Conservation (phyloP, 2,797 vertebrate genomes). For the Schizopygopsis malacanthus region DNA sequence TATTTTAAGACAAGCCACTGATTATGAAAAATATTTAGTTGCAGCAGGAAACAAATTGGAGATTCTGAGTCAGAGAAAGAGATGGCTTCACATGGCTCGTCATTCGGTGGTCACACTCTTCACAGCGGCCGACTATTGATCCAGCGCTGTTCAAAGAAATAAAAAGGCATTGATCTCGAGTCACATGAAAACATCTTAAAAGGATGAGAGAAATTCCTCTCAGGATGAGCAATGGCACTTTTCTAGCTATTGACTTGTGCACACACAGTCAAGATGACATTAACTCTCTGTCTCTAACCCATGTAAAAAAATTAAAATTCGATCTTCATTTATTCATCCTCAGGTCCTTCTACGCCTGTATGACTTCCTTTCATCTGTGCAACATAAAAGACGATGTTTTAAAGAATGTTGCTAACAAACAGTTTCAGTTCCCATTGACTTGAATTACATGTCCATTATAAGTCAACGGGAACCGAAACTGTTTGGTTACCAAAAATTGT, state of each 20-base stretch:
- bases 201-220: conserved; percentile 54
- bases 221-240: conserved; percentile 55
- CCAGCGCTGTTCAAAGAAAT: conserved; percentile 56
- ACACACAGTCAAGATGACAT: conserved; percentile 21
- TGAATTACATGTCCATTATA: not conserved
- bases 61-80: not conserved
- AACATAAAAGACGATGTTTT: not conserved
- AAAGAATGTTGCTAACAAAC: not conserved
- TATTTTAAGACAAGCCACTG: not conserved
- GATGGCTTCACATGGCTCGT: conserved; percentile 39
- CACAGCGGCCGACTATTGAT: conserved; percentile 54
- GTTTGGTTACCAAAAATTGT: not conserved
- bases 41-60: not conserved
- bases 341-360: not conserved
- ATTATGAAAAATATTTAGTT: not conserved
- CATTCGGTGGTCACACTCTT: conserved; percentile 50
- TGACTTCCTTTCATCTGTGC: not conserved
- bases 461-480: not conserved
- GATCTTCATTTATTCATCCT: not conserved
- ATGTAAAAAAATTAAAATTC: not conserved
- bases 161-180: conserved; percentile 61
- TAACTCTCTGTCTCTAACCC: not conserved
- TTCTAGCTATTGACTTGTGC: conserved; percentile 30
- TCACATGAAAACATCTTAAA: conserved; percentile 60
- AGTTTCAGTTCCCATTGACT: not conserved